Evolutionary conservation across 1,140 invertebrate species (phyloP).

Genomic region (Araneus ventricosus): DNA sequence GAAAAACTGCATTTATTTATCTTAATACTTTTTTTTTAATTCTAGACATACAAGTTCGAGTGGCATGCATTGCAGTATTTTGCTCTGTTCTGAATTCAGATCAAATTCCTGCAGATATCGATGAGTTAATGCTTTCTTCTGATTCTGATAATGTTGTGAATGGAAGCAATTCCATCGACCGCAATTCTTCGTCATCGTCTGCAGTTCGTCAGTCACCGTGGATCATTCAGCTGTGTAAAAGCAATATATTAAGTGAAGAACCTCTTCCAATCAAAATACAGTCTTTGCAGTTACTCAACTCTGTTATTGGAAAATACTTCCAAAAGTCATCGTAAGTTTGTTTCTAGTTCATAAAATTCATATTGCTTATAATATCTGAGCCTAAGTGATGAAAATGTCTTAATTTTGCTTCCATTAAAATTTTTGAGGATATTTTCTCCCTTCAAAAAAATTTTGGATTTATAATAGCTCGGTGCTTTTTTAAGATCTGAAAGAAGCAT

Average conservation of each 20-base stretch:
- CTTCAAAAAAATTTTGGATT: too few relatives aligned
- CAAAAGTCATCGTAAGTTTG: slow-evolving; percentile 80
- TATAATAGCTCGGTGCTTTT: too few relatives aligned
- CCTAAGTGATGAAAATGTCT: too few relatives aligned
- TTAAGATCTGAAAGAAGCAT: too few relatives aligned
- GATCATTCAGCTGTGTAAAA: slow-evolving; percentile 80
- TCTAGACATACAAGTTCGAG: slow-evolving; percentile 86
- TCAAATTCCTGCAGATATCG: slow-evolving; percentile 83
- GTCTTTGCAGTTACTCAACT: slow-evolving; percentile 88
- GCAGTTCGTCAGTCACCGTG: slow-evolving; percentile 77
- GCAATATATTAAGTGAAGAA: slow-evolving; percentile 78
- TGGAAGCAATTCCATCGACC: not conserved
- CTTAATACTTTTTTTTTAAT: not conserved
- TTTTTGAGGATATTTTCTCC: too few relatives aligned
- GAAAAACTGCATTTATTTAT: not conserved
- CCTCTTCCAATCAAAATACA: slow-evolving; percentile 86
- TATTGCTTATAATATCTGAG: too few relatives aligned
- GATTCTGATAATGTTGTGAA: slow-evolving; percentile 47
- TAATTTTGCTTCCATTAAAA: too few relatives aligned
- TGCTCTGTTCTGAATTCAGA: slow-evolving; percentile 86
- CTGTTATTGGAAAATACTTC: slow-evolving; percentile 85
- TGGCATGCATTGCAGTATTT: slow-evolving; percentile 88
- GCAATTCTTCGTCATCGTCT: not conserved
- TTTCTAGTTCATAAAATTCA: too few relatives aligned
- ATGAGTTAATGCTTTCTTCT: slow-evolving; percentile 77